A percentile compares a stretch with the other conserved stretches of the same genome.
Evolutionary conservation across 1,140 invertebrate species (phyloP).

Genomic region (Plutomurus gul): DNA sequence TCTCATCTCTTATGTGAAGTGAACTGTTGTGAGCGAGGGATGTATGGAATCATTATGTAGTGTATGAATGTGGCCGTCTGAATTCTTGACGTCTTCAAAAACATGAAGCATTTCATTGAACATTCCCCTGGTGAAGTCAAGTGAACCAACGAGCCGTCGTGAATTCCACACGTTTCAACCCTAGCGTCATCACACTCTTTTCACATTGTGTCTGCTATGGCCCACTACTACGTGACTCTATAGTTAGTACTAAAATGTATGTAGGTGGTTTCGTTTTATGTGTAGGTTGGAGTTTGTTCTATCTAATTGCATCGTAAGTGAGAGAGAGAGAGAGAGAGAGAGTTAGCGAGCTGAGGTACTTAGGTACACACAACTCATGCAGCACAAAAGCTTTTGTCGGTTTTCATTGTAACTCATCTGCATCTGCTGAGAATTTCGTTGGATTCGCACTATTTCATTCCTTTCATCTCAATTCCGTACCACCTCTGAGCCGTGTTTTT

Average conservation of each 20-base stretch:
- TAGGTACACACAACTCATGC: slow-evolving; percentile 1
- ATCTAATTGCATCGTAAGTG: not conserved
- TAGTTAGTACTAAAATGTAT: not conserved
- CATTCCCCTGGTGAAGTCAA: slow-evolving; percentile 36
- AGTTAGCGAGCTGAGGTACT: not conserved
- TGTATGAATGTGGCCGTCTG: slow-evolving; percentile 19
- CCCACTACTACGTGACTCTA: not conserved
- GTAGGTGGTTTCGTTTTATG: not conserved
- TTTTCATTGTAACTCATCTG: slow-evolving; percentile 44
- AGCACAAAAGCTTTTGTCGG: slow-evolving; percentile 33
- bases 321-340: not conserved
- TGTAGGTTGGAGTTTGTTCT: not conserved
- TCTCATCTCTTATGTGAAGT: not conserved
- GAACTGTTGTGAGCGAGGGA: not conserved
- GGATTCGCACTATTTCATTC: slow-evolving; percentile 52
- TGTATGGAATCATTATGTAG: slow-evolving; percentile 18
- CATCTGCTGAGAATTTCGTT: slow-evolving; percentile 16
- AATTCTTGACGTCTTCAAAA: slow-evolving; percentile 1
- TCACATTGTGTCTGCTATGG: not conserved
- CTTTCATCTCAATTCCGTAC: slow-evolving; percentile 49
- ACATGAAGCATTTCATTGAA: slow-evolving; percentile 30
- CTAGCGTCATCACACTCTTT: slow-evolving; percentile 48
- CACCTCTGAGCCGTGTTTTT: slow-evolving; percentile 17
- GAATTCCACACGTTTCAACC: slow-evolving; percentile 46
- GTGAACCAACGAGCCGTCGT: slow-evolving; percentile 35